phyloP scores from a whole-genome alignment of 2,888 invertebrate species.

The Drosophila cognata region DNA sequence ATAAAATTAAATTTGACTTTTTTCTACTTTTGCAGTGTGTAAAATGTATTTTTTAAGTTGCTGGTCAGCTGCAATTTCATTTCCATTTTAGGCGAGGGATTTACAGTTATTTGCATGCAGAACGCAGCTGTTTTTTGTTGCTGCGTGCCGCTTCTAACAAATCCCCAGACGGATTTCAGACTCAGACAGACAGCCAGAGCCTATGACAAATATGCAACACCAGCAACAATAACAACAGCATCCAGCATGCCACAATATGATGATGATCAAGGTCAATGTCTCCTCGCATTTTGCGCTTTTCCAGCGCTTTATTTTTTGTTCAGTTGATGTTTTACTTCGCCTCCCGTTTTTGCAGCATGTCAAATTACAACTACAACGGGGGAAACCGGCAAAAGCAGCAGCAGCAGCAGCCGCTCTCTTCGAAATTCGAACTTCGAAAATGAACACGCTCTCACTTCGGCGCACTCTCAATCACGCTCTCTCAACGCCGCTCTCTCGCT shows the following conservation, averaged over 20 bases:
- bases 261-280: constrained; percentile 79
- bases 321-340: constrained; percentile 58
- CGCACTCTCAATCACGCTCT: constrained; percentile 1
- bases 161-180: constrained; percentile 25
- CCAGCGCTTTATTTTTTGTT: constrained; percentile 48
- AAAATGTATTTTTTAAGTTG: neutral
- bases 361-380: constrained; percentile 48
- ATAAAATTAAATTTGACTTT: neutral
- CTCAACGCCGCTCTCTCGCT: neutral
- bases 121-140: constrained; percentile 39
- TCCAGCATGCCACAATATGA: constrained; percentile 55
- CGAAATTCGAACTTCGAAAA: constrained; percentile 69
- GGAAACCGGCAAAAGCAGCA: constrained; percentile 45
- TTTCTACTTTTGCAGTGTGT: neutral
- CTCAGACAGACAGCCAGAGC: constrained; percentile 19
- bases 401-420: constrained; percentile 11
- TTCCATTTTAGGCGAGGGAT: neutral
- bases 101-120: constrained; percentile 12
- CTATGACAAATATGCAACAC: constrained; percentile 48
- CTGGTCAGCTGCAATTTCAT: neutral
- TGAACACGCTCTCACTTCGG: constrained; percentile 43
- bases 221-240: constrained; percentile 26
- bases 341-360: constrained; percentile 71
- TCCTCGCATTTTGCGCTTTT: constrained; percentile 65
- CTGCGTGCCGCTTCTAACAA: constrained; percentile 18